These are phyloP conservation scores for Oreochromis tanganicae DNA, from an alignment of 2,113 vertebrate species.

Conservation along the genomic window DNA sequence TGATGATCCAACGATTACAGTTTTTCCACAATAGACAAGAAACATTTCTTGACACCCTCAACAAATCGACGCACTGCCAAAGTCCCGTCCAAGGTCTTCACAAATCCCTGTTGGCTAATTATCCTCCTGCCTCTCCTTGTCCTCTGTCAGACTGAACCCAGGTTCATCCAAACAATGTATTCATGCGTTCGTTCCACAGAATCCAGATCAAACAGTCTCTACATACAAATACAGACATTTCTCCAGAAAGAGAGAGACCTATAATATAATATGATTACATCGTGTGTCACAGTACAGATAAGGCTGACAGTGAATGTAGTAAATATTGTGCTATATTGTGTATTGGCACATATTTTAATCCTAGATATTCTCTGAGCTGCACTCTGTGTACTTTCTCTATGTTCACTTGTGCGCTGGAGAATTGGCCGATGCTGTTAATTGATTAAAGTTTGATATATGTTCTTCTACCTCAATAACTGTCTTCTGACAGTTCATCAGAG, in stretches of 20 bases:
- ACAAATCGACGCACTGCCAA: not conserved
- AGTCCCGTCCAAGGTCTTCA: not conserved
- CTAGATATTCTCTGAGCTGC: not conserved
- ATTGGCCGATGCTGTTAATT: not conserved
- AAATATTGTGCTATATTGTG: not conserved
- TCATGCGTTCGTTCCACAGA: not conserved
- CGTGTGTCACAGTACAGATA: not conserved
- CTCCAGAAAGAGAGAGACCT: not conserved
- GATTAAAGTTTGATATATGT: not conserved
- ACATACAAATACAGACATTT: accelerated
- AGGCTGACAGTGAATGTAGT: not conserved
- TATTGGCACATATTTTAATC: not conserved
- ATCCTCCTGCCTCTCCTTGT: not conserved
- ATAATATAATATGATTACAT: not conserved
- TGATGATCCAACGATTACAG: not conserved
- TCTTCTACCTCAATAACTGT: not conserved
- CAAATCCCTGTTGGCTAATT: not conserved
- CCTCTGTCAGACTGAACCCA: not conserved
- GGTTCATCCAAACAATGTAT: not conserved
- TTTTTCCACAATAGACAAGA: not conserved
- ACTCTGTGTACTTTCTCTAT: not conserved
- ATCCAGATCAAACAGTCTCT: not conserved
- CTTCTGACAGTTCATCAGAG: not conserved
- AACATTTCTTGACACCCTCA: not conserved
- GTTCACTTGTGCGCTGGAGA: accelerated